Base-by-base conservation (phyloP, 2,113 vertebrate species). In the Lasiurus cinereus region DNA sequence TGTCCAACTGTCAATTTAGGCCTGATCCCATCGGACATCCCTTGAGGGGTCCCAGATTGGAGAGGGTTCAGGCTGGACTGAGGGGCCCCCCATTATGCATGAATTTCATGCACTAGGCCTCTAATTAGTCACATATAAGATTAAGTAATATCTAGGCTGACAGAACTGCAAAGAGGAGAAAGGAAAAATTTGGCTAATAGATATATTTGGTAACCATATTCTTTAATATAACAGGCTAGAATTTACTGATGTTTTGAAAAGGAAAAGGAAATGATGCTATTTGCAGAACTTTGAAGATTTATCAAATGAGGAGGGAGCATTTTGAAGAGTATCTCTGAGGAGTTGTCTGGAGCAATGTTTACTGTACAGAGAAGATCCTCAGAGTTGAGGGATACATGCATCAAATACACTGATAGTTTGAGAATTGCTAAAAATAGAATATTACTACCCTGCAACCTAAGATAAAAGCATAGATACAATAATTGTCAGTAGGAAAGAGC, bases 361-460 rank as follows among this genome's bases (percentile, higher is more conserved):
- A 56, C 54, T 56, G 54, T 56, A 69, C 15, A 59, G 21, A 83
- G 36, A 83, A 94, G 74, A 89, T 82, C 12, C 27, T 95, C 43
- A 94, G 50, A 73, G 52, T 24, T 76, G 27, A 96, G 22, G 21
- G 8, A 72, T 59, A n/a, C 1, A 59, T 66, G 52, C 3, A 70
- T 85, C 62, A 94, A 91, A 72, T 52, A 33, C 18, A 83, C 6
- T 77, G 22, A 83, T 50, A 86, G 80, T 67, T 96, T 83, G 50
- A 13, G 50, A 93, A 19, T 8, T 94, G 15, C 16, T 87, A 83
- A 94, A 96, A 96, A 56, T 80, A 95, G 70, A 94, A 27, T 80
- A 59, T 79, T 46, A 14, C 22, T 79, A 48, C 27, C 72, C n/a
- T 66, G 8, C 8, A 73, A 78, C 27, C 15, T 77, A 88, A 92